Conservation (phyloP, 2,113 vertebrate genomes). For the Leucopternis melanops region DNA sequence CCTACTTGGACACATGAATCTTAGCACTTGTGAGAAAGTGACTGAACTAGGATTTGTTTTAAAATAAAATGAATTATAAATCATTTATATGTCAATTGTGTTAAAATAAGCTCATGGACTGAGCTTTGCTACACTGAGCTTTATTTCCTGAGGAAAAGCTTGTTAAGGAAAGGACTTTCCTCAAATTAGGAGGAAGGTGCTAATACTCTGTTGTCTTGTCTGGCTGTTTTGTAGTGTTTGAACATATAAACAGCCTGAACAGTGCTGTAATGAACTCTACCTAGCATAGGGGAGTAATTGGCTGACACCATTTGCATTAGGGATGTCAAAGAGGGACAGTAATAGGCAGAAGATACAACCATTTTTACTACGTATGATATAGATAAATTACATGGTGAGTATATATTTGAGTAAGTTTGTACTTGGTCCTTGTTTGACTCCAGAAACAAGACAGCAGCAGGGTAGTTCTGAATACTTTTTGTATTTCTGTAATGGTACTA, state of each 20-base stretch:
- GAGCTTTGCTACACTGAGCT: background rate
- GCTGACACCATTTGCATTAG: background rate
- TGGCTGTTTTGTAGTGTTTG: background rate
- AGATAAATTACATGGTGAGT: background rate
- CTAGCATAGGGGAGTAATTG: background rate
- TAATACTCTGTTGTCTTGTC: background rate
- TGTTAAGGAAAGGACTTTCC: background rate
- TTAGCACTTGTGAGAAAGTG: background rate
- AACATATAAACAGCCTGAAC: background rate
- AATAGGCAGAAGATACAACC: accelerated
- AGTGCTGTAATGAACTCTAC: background rate
- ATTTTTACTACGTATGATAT: background rate
- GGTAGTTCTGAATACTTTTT: background rate
- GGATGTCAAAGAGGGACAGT: too few relatives aligned
- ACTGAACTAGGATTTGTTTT: background rate
- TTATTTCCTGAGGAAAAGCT: background rate
- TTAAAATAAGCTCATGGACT: background rate
- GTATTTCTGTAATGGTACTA: accelerated
- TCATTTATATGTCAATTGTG: background rate
- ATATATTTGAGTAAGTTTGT: background rate
- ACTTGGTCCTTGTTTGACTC: background rate
- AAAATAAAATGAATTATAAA: background rate
- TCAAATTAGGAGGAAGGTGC: background rate
- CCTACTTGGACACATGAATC: background rate
- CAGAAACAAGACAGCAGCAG: background rate